These are phyloP conservation scores for Mechanitis messenoides DNA, from an alignment of 2,888 invertebrate species.

Conservation along the genomic window DNA sequence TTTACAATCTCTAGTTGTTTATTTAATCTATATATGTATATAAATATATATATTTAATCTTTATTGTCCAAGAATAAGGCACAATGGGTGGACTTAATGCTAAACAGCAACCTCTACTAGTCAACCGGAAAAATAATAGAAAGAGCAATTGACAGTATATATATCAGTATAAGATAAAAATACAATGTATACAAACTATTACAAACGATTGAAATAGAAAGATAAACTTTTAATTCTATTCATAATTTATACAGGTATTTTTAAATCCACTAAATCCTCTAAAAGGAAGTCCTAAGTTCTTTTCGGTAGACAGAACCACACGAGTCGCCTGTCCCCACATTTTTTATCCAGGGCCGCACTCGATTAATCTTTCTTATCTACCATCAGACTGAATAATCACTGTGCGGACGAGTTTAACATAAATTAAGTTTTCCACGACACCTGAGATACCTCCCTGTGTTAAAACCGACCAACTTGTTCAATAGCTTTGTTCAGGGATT, in stretches of 20 bases:
- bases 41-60: too few species aligned
- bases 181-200: neutral
- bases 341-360: slow-evolving; percentile 42
- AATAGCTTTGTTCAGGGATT: slow-evolving; percentile 25
- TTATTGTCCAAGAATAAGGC: too few species aligned
- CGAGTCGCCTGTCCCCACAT: slow-evolving; percentile 56
- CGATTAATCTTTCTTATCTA: slow-evolving; percentile 73
- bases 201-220: neutral
- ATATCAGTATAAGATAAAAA: too few species aligned
- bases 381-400: slow-evolving; percentile 71
- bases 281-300: slow-evolving; percentile 26
- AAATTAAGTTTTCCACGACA: slow-evolving; percentile 75
- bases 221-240: slow-evolving; percentile 11
- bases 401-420: slow-evolving; percentile 71
- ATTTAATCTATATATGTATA: too few species aligned
- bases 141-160: too few species aligned
- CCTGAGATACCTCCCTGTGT: slow-evolving; percentile 66
- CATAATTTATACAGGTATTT: slow-evolving; percentile 18
- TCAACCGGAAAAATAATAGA: too few species aligned
- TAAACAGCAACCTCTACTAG: too few species aligned
- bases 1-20: too few species aligned
- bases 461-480: slow-evolving; percentile 42
- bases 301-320: slow-evolving; percentile 52
- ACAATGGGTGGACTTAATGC: too few species aligned
- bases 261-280: slow-evolving; percentile 18